Conservation (phyloP, 1,140 invertebrate species). For the Leptinotarsa texana region DNA sequence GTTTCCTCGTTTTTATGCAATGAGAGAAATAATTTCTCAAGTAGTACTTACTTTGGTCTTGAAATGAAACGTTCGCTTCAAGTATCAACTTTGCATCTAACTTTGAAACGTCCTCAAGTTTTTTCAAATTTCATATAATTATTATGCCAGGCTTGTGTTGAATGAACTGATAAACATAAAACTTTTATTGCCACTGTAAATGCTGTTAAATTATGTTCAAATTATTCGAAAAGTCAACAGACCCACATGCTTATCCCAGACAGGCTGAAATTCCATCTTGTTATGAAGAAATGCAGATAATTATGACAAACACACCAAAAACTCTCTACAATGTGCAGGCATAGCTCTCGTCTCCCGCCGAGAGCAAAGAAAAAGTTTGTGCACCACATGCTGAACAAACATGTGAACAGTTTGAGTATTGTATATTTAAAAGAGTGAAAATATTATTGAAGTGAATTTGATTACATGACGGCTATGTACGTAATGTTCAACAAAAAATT, state of each 20-base stretch:
- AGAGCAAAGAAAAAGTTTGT: neutral
- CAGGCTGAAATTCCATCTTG: slow-evolving; percentile 3
- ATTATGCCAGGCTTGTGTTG: neutral
- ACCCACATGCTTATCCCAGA: neutral
- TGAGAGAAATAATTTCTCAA: no score
- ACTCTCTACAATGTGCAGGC: neutral
- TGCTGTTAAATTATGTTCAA: neutral
- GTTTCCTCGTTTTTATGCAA: no score
- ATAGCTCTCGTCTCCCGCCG: neutral
- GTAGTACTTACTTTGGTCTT: no score
- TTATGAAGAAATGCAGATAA: slow-evolving; percentile 8
- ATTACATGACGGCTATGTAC: no score
- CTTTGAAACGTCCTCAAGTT: neutral
- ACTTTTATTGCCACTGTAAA: neutral
- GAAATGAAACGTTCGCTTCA: no score
- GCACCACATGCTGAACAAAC: slow-evolving; percentile 7
- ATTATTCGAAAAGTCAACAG: slow-evolving; percentile 3
- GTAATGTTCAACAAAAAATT: no score
- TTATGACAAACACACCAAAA: slow-evolving; percentile 8
- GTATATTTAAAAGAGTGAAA: neutral
- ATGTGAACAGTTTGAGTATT: neutral
- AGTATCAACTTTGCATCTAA: no score
- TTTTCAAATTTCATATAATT: neutral
- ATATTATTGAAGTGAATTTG: neutral
- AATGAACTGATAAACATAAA: neutral